Evolutionary conservation across 2,113 vertebrate genomes (phyloP).

Genomic region (Chunga burmeisteri): DNA sequence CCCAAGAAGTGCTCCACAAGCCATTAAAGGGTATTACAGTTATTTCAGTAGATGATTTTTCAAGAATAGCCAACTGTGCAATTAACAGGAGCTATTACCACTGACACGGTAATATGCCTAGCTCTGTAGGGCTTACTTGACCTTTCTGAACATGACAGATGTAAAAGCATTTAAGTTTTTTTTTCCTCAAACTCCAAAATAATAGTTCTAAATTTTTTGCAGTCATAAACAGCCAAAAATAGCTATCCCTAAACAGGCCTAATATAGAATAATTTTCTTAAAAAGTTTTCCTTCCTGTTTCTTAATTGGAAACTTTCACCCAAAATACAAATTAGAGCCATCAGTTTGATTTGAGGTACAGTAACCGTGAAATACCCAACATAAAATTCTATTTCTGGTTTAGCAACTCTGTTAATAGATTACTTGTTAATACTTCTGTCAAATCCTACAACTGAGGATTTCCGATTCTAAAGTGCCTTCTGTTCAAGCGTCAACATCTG

Average conservation of each 20-base stretch:
- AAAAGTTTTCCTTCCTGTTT: background rate
- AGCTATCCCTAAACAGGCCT: background rate
- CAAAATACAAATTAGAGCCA: background rate
- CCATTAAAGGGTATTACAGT: fast-evolving
- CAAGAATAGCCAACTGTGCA: background rate
- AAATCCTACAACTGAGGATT: fast-evolving
- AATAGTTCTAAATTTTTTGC: background rate
- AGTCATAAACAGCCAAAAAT: fast-evolving
- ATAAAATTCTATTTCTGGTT: background rate
- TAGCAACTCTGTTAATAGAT: fast-evolving
- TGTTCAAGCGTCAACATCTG: background rate
- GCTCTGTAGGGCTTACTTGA: background rate
- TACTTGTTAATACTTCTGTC: background rate
- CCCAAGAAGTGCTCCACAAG: background rate
- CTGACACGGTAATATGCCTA: fast-evolving
- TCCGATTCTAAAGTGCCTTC: background rate
- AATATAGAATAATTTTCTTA: too few species aligned
- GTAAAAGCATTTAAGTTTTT: fast-evolving
- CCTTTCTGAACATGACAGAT: background rate
- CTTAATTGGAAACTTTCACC: background rate
- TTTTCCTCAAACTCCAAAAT: background rate
- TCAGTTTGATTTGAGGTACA: background rate
- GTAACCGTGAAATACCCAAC: background rate
- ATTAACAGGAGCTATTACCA: fast-evolving
- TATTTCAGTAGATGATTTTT: background rate